These are phyloP conservation scores for Denticeps clupeoides DNA, from an alignment of 2,797 vertebrate species.

Conservation along the genomic window DNA sequence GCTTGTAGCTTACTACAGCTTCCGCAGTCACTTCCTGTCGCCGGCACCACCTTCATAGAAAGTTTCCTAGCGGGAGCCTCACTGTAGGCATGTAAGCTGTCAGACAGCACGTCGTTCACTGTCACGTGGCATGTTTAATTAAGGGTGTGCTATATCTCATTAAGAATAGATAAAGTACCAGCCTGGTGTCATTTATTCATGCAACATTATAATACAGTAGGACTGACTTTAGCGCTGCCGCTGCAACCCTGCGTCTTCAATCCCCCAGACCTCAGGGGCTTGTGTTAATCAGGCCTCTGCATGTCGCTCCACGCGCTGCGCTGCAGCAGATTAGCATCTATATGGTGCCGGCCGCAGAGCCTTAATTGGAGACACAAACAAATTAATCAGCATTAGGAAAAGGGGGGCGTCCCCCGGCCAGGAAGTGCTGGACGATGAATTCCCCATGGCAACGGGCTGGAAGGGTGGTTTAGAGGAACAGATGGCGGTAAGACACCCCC, in stretches of 20 bases:
- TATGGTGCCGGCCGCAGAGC: slow-evolving; percentile 30
- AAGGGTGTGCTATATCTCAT: slow-evolving; percentile 16
- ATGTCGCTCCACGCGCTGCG: slow-evolving; percentile 12
- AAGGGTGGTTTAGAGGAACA: slow-evolving; percentile 42
- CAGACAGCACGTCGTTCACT: background rate
- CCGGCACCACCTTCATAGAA: no score
- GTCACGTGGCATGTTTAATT: slow-evolving; percentile 20
- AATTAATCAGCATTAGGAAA: slow-evolving; percentile 50
- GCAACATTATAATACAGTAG: no score
- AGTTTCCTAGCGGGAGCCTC: no score
- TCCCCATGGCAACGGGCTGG: slow-evolving; percentile 44
- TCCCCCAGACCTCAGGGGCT: slow-evolving; percentile 13
- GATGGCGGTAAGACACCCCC: slow-evolving; percentile 36
- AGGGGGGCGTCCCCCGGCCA: slow-evolving; percentile 30
- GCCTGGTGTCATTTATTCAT: slow-evolving; percentile 23
- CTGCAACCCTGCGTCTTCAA: slow-evolving; percentile 5
- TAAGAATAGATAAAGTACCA: slow-evolving; percentile 26
- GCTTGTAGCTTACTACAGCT: no score
- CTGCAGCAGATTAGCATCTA: slow-evolving; percentile 36
- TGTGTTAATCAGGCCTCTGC: slow-evolving; percentile 32
- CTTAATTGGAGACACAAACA: slow-evolving; percentile 53
- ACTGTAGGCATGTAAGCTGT: slow-evolving; percentile 8
- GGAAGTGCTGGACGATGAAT: slow-evolving; percentile 33
- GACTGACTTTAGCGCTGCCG: no score
- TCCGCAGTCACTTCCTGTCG: no score